Evolutionary conservation across 2,797 vertebrate genomes (phyloP).

Genomic region (Intellagama lesueurii): DNA sequence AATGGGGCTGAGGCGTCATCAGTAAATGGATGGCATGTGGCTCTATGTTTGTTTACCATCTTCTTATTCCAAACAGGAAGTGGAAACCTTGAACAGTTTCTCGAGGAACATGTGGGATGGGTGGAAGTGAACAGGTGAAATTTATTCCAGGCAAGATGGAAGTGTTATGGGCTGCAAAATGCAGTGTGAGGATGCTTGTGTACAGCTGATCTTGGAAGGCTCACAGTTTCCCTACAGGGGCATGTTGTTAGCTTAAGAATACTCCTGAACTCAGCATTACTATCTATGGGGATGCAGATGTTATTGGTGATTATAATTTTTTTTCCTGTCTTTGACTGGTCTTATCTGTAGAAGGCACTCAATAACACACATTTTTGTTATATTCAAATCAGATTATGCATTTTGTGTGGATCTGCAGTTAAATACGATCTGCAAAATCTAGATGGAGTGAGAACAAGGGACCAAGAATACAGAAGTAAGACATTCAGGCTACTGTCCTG

Average conservation of each 20-base stretch:
- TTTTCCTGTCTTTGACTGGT: neutral
- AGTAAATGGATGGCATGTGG: neutral
- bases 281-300: neutral
- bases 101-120: neutral
- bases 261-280: too few relatives aligned
- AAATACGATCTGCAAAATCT: too few relatives aligned
- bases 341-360: neutral
- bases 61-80: neutral
- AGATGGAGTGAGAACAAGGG: too few relatives aligned
- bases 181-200: neutral
- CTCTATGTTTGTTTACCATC: neutral
- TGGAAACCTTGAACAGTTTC: neutral
- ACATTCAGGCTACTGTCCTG: too few relatives aligned
- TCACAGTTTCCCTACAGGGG: neutral
- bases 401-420: too few relatives aligned
- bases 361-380: too few relatives aligned
- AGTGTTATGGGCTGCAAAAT: neutral
- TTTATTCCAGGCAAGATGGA: neutral
- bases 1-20: neutral
- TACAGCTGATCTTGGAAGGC: neutral
- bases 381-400: too few relatives aligned
- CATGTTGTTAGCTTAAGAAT: neutral
- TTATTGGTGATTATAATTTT: neutral
- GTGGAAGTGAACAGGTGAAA: neutral
- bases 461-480: too few relatives aligned